phyloP scores from a whole-genome alignment of 2,888 invertebrate genomes.

The Graphium colonna region DNA sequence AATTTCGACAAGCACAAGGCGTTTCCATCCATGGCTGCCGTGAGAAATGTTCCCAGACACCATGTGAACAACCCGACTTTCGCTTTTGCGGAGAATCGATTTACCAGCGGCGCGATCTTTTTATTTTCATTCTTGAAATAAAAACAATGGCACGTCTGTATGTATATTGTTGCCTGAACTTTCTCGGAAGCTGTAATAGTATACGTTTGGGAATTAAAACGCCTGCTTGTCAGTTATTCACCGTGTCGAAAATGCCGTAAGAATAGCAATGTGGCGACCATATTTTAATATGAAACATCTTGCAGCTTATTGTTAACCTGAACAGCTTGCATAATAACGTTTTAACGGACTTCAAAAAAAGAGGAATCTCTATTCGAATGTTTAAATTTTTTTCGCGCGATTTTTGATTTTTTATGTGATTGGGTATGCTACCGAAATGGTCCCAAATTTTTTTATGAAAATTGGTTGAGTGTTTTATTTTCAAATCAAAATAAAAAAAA shows the following conservation, averaged over 20 bases:
- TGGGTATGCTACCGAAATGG: too few relatives aligned
- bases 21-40: neutral
- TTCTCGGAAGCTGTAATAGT: slow-evolving; percentile 17
- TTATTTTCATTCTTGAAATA: slow-evolving; percentile 13
- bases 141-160: slow-evolving; percentile 7
- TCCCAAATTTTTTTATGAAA: too few relatives aligned
- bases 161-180: slow-evolving; percentile 19
- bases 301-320: neutral
- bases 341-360: too few relatives aligned
- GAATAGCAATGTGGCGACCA: neutral
- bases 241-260: too few relatives aligned
- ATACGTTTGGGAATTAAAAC: slow-evolving; percentile 13
- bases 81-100: slow-evolving; percentile 20
- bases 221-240: slow-evolving; percentile 3
- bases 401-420: neutral
- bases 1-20: neutral
- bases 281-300: neutral
- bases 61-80: slow-evolving; percentile 17
- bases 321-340: too few relatives aligned
- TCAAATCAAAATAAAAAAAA: too few relatives aligned
- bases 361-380: too few relatives aligned
- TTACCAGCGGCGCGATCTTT: slow-evolving; percentile 13
- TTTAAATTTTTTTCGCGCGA: neutral
- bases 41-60: slow-evolving; percentile 16
- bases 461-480: too few relatives aligned